Percentiles rank a stretch among this genome's conserved stretches.
Conservation (phyloP, 2,888 invertebrate genomes). For the Philereme transversata region DNA sequence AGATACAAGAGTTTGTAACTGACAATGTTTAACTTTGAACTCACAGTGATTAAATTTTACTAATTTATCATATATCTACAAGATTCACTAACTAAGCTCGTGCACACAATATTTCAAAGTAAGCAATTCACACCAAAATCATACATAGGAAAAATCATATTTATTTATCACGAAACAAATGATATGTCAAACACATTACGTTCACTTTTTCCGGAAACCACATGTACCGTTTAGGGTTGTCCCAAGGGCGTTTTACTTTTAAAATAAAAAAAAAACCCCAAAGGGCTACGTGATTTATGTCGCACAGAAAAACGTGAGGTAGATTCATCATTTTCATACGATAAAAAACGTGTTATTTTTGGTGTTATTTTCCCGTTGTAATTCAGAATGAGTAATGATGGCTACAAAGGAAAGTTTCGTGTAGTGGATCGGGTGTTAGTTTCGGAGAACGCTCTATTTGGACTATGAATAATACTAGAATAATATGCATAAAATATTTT, state of each 20-base stretch:
- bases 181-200: not conserved
- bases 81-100: too few species aligned
- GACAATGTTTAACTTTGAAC: too few species aligned
- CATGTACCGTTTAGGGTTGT: conserved; percentile 15
- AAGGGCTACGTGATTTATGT: conserved; percentile 52
- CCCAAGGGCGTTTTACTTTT: conserved; percentile 42
- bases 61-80: too few species aligned
- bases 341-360: conserved; percentile 55
- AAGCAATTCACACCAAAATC: too few species aligned
- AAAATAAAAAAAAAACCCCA: conserved; percentile 49
- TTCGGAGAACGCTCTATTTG: conserved; percentile 17
- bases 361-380: conserved; percentile 38
- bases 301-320: conserved; percentile 34
- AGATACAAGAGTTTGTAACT: too few species aligned
- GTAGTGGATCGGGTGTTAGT: conserved; percentile 29
- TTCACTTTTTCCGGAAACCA: not conserved
- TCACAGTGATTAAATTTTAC: too few species aligned
- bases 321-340: conserved; percentile 61
- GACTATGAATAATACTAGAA: conserved; percentile 14
- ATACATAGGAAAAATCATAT: too few species aligned
- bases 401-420: conserved; percentile 20
- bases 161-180: not conserved
- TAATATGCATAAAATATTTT: not conserved
- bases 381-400: conserved; percentile 56
- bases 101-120: too few species aligned